Evolutionary conservation across 2,888 invertebrate genomes (phyloP), one percentile per base, ranked within the genome.

Genomic region (Seira ritae): DNA sequence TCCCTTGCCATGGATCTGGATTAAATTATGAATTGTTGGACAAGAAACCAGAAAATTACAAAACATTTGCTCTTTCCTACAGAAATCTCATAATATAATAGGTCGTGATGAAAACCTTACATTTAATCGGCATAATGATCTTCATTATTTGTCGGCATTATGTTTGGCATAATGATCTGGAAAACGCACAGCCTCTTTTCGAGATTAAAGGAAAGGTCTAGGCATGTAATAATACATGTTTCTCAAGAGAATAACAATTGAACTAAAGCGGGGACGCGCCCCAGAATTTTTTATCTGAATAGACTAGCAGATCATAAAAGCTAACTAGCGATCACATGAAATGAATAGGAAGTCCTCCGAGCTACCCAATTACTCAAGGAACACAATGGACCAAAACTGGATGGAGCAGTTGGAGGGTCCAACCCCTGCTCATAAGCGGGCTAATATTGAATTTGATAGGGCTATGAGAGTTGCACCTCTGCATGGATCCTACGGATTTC

Each of bases 381-480:
- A 84, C 82, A 89, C 88, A 88, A 89, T 88, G 87, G 85, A 85
- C 84, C 80, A 89, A 87, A 88, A 74, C 85, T 80, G 84, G 76
- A 73, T 72, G 80, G 82, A 87, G 74, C 71, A 78, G 74, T 80
- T 78, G 73, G 82, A 86, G 88, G 88, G 87, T 86, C 86, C 88
- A 87, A 87, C 89, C 89, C 87, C 87, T 88, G 87, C 87, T 87
- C 88, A 88, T 88, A 86, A 87, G 86, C 84, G 86, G 85, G 87
- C 88, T 88, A 89, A 89, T 89, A 89, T 87, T 88, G 84, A 86
- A 86, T 87, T 86, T 87, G 88, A 88, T 89, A 89, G 87, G 89
- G 83, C 88, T 84, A 81, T 71, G 70, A 37, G 82, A 79, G 72
- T 80, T 80, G 71, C 80, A 84, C 73, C 84, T 84, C 60, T 24